Base-by-base conservation (phyloP, 1,140 invertebrate species). In the Drosophila pectinifera region DNA sequence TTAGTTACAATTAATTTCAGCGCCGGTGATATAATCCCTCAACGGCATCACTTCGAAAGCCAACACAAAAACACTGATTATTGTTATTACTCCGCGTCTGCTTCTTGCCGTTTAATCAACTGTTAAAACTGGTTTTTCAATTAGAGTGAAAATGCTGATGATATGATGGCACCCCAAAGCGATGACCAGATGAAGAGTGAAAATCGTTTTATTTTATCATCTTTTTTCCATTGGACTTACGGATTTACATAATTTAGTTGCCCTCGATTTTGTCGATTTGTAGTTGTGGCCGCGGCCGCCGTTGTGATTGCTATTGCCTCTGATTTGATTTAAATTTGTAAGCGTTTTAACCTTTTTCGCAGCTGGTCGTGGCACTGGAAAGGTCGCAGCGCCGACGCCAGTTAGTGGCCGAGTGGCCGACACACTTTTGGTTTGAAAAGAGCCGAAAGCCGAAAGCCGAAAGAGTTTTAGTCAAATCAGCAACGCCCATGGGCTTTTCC, bases 101-200 rank as follows among this genome's bases (percentile, higher is more conserved):
- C 72, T 68, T 68, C 65, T 61, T 69, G 39, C 78, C 72, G 78
- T 86, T 88, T 88, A 88, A 88, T 83, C 84, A 83, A 89, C 80
- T 77, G 84, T 79, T 89, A 88, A 72, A 88, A 88, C 84, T 89
- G 84, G 84, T 88, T 88, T 88, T 90, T 88, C 84, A 88, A 88
- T 88, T 88, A 88, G 84, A 88, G 84, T 88, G 84, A 88, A 88
- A 88, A 88, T 88, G 84, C 78, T 86, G 83, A 73, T 88, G 83
- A 85, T 85, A 76, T 53, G 73, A 75, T 75, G 80, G 80, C 83
- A 77, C 84, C 79, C 69, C 83, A 67, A 69, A 70, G 64, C 65
- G 68, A 42, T 79, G 76, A 65, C 41, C 48, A 49, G 65, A 48
- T 70, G 68, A 70, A 69, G 68, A 89, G 84, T 84, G 84, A 88